Evolutionary conservation across 2,888 invertebrate genomes (phyloP).

Genomic region (Cerastis rubricosa): DNA sequence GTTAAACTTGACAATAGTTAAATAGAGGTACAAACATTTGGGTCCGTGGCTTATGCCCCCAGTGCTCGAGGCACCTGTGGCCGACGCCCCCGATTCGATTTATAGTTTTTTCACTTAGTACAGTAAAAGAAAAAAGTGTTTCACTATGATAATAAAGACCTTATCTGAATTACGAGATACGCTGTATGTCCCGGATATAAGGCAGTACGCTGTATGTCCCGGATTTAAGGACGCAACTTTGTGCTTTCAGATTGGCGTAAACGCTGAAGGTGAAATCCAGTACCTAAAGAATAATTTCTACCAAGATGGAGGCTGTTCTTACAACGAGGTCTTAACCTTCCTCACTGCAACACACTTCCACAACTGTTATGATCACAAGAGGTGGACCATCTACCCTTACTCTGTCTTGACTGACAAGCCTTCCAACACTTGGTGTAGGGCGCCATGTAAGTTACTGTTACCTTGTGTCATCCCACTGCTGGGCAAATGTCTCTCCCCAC

Average conservation of each 20-base stretch:
- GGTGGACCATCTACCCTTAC: conserved; percentile 89
- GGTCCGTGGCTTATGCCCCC: too few relatives aligned
- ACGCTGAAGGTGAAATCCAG: conserved; percentile 91
- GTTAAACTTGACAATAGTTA: neutral
- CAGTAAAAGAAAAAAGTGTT: too few relatives aligned
- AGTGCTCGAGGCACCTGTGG: too few relatives aligned
- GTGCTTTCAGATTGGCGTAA: conserved; percentile 79
- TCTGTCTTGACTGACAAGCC: conserved; percentile 92
- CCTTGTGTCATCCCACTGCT: too few relatives aligned
- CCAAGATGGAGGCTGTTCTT: conserved; percentile 85
- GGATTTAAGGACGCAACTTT: too few relatives aligned
- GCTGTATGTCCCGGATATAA: too few relatives aligned
- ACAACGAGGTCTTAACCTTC: conserved; percentile 81
- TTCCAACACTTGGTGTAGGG: conserved; percentile 92
- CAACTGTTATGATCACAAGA: conserved; percentile 88
- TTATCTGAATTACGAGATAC: too few relatives aligned
- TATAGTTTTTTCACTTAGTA: too few relatives aligned
- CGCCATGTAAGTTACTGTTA: conserved; percentile 82
- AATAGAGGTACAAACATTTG: neutral
- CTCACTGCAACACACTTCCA: conserved; percentile 39
- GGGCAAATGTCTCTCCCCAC: too few relatives aligned
- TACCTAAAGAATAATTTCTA: conserved; percentile 89
- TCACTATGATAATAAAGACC: too few relatives aligned
- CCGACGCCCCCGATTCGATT: too few relatives aligned
- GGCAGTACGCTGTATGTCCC: too few relatives aligned